Percentiles rank a stretch among this genome's conserved stretches.
phyloP scores from a whole-genome alignment of 2,797 vertebrate species.

The Remorina albescens region DNA sequence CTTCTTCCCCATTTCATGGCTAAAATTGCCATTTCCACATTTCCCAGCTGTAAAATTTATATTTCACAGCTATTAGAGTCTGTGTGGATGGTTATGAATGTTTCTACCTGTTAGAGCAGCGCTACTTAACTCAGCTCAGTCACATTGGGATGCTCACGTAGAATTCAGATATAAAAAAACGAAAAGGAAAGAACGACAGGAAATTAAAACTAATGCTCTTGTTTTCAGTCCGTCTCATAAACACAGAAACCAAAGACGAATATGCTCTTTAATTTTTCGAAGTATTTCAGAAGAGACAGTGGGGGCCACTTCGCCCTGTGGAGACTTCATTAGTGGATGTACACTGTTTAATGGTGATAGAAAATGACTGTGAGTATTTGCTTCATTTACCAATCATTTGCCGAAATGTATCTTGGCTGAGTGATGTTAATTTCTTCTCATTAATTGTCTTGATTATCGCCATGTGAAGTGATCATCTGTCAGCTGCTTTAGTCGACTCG shows the following conservation, averaged over 20 bases:
- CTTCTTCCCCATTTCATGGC: no score
- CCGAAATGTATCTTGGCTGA: constrained; percentile 4
- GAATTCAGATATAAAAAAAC: no score
- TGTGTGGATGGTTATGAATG: no score
- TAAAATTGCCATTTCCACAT: no score
- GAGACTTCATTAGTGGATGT: constrained; percentile 25
- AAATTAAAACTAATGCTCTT: no score
- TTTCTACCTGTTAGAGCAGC: no score
- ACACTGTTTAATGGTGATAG: constrained; percentile 13
- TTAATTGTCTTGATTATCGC: constrained; percentile 34
- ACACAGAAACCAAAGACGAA: not conserved
- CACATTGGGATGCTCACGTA: no score
- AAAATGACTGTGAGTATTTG: constrained; percentile 32
- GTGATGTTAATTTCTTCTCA: constrained; percentile 18
- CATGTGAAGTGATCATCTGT: constrained; percentile 12
- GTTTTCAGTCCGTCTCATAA: not conserved
- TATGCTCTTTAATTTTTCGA: not conserved
- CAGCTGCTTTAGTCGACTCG: not conserved
- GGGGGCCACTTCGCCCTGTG: constrained; percentile 2
- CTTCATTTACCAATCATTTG: constrained; percentile 41
- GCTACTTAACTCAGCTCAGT: no score
- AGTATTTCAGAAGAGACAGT: not conserved
- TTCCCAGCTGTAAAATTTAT: no score
- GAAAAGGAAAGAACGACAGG: no score
- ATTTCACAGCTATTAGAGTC: no score